These are phyloP conservation scores for Dasypogon diadema DNA, from an alignment of 2,888 invertebrate genomes.

Conservation along the genomic window DNA sequence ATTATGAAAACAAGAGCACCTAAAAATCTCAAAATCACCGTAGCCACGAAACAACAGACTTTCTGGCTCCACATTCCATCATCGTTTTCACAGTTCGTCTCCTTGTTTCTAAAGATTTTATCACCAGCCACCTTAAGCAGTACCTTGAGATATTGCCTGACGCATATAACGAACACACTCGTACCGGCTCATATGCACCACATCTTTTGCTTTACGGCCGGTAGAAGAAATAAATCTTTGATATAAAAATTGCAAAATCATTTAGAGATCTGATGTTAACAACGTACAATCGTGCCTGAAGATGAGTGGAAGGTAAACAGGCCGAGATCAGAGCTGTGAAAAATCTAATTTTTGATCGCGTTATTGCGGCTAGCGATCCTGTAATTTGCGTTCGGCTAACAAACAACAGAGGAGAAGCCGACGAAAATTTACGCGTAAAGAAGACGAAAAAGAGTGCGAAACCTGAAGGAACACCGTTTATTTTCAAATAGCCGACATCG, in stretches of 20 bases:
- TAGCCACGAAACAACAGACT: constrained; percentile 25
- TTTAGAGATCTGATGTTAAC: constrained; percentile 49
- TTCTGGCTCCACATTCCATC: constrained; percentile 50
- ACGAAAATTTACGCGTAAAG: constrained; percentile 50
- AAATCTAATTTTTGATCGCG: constrained; percentile 57
- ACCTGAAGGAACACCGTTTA: constrained; percentile 42
- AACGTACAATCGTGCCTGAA: constrained; percentile 45
- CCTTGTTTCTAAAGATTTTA: constrained; percentile 42
- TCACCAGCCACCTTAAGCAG: constrained; percentile 34
- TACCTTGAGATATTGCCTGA: background rate
- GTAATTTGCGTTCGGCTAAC: constrained; percentile 55
- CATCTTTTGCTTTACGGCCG: background rate
- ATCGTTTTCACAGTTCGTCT: constrained; percentile 46
- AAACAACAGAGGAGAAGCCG: constrained; percentile 50
- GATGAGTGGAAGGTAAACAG: constrained; percentile 42
- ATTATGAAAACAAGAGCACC: background rate
- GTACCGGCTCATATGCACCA: background rate
- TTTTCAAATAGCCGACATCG: constrained; percentile 42
- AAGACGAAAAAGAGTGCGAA: constrained; percentile 11
- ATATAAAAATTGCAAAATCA: constrained; percentile 51
- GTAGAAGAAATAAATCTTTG: constrained; percentile 40
- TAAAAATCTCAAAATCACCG: background rate
- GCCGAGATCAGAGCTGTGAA: constrained; percentile 54
- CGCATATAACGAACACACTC: background rate
- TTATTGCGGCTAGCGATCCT: constrained; percentile 57